Conservation (phyloP, 2,113 vertebrate genomes). For the Rhinichthys klamathensis region DNA sequence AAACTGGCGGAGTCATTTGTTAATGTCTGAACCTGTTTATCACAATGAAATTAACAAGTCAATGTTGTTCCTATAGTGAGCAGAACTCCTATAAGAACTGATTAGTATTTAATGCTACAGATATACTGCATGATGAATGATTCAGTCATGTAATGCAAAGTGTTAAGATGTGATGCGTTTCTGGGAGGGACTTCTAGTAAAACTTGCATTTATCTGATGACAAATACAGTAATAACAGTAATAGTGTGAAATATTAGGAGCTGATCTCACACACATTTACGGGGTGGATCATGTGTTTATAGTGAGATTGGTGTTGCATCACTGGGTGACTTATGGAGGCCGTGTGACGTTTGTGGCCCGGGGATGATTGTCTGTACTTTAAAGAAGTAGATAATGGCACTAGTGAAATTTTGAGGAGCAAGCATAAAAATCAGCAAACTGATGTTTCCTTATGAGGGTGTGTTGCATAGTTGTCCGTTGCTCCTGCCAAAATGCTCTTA, state of each 20-base stretch:
- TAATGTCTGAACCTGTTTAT: conserved; percentile 2
- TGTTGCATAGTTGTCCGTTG: neutral
- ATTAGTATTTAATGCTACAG: neutral
- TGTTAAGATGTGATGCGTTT: neutral
- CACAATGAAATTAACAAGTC: neutral
- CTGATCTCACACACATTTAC: neutral
- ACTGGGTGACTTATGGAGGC: neutral
- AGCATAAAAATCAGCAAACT: neutral
- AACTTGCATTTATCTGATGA: too few species aligned
- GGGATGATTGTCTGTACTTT: neutral
- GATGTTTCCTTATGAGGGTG: neutral
- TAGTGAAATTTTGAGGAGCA: neutral
- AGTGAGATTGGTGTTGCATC: neutral
- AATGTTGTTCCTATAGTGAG: neutral
- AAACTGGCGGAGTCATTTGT: conserved; percentile 12
- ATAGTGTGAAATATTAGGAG: too few species aligned
- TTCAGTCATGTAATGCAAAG: neutral
- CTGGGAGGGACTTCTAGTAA: neutral
- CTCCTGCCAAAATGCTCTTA: conserved; percentile 27
- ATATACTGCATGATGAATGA: neutral
- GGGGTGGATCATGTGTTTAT: neutral
- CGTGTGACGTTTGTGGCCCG: neutral
- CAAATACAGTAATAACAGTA: too few species aligned
- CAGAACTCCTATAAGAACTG: neutral
- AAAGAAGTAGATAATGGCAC: neutral